Base-by-base conservation (phyloP, 2,797 vertebrate species). In the Sciurus carolinensis region DNA sequence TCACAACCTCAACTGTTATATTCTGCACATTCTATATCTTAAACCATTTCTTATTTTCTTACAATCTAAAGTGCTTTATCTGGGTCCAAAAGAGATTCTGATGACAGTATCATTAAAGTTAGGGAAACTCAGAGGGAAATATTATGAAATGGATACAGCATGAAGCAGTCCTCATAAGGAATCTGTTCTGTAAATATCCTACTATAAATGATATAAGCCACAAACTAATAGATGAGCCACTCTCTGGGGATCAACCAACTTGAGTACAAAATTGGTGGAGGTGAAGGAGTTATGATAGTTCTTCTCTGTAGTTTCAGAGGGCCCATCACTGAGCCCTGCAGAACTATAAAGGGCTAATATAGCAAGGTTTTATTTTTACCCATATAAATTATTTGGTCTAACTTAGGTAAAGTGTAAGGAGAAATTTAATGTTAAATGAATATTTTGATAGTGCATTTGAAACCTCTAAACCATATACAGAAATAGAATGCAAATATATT, bases 321-420 rank as follows among this genome's bases (percentile, higher is more conserved):
- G 47, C 12, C 72, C 69, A 18, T 75, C 85, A 13, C 83, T 91
- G 42, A 77, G 18, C 57, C 50, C 26, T 91, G 57, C 39, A 82
- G 76, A 95, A 93, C 30, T 75, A 3, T 86, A 82, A 96, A 96
- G 30, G 62, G 10, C 62, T 94, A 89, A 90, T 93, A 39, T 15
- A 87, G 44, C 15, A 62, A 81, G n/a, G 14, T 39, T 94, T 94
- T 90, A 91, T 90, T 91, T 95, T 97, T 95, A 94, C 33, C 71
- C 52, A 57, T 50, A 87, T 36, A 91, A 87, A 91, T 87, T 86
- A 89, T 97, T 87, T 66, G 10, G 3, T 54, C 69, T 80, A 77
- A 79, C 42, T 94, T 42, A 5, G 66, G 67, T 59, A 71, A 92
- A 77, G 18, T 71, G 90, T 83, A 95, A 82, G 50, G 66, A 88